Base-by-base conservation (phyloP, 2,888 invertebrate species). In the Scaptomyza polygonia region DNA sequence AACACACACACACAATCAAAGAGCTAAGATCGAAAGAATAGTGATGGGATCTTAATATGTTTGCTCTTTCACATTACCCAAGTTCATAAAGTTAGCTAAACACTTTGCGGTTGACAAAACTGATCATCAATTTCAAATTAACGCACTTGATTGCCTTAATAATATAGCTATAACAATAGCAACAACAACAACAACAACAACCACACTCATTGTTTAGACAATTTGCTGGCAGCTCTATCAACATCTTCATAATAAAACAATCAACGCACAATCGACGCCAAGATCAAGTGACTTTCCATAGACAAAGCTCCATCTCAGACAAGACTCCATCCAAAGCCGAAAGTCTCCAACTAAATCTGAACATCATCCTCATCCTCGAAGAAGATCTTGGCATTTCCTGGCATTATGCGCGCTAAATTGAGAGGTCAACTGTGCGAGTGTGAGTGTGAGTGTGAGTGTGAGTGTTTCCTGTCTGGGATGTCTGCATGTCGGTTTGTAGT, bases 361-460 rank as follows among this genome's bases (percentile, higher is more conserved):
- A 34, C 18, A 5, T 27, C 36, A 32, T 8, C 27, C 42, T 59
- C 67, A 54, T 36, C 30, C 63, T 59, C 66, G 25, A 25, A 57
- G 48, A 42, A 53, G 45, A 76, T 79, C 69, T 76, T 73, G 72
- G 72, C 80, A 80, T 84, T 82, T 86, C 86, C 82, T 86, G 86
- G 86, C 86, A 76, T 80, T 82, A 86, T 82, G 80, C 78, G 83
- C 88, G 87, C 85, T 89, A 89, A 89, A 89, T 89, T 89, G 89
- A 89, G 90, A 90, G 89, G 90, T 90, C 89, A 89, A 84, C 89
- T 70, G 51, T 79, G 70, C 67, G 66, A 52, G 49, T 57, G 45
- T 42, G 61, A 65, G 32, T 25, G 56, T 42, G 16, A 40, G 51
- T 57, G 42, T 59, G 54, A 49, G 58, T 51, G 42, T 59, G 54